Evolutionary conservation across 2,113 vertebrate genomes (phyloP).

Genomic region (Halcyon senegalensis): DNA sequence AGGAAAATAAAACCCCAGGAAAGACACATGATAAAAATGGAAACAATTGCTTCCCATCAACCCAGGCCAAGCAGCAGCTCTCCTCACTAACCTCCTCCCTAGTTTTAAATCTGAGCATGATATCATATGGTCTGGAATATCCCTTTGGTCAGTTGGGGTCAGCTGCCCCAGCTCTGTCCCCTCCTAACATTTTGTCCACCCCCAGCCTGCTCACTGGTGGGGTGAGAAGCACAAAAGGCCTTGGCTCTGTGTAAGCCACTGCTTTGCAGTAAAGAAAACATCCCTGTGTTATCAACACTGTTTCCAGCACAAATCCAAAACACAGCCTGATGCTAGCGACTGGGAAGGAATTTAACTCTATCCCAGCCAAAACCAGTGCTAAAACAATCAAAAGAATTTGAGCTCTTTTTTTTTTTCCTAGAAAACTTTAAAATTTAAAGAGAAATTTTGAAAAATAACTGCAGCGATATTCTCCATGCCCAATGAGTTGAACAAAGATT

Average conservation of each 20-base stretch:
- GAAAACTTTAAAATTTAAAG: neutral
- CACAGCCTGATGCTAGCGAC: neutral
- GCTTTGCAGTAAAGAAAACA: neutral
- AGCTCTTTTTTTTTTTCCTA: neutral
- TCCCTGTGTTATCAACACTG: neutral
- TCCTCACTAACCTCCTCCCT: neutral
- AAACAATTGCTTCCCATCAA: neutral
- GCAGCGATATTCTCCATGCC: neutral
- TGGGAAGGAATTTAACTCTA: neutral
- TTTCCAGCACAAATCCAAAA: neutral
- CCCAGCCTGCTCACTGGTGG: rapidly evolving
- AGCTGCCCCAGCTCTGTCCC: neutral
- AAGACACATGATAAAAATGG: neutral
- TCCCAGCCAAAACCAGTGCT: neutral
- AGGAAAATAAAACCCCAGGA: neutral
- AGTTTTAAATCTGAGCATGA: neutral
- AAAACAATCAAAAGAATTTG: neutral
- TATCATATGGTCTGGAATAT: neutral
- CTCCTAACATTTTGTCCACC: neutral
- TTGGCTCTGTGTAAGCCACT: rapidly evolving
- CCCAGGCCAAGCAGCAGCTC: rapidly evolving
- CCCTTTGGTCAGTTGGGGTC: neutral
- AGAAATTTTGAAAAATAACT: neutral
- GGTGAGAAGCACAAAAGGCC: too few species aligned
- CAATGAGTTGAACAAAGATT: neutral